Base-by-base conservation (phyloP, 2,113 vertebrate genomes). In the Cyprinus carpio region DNA sequence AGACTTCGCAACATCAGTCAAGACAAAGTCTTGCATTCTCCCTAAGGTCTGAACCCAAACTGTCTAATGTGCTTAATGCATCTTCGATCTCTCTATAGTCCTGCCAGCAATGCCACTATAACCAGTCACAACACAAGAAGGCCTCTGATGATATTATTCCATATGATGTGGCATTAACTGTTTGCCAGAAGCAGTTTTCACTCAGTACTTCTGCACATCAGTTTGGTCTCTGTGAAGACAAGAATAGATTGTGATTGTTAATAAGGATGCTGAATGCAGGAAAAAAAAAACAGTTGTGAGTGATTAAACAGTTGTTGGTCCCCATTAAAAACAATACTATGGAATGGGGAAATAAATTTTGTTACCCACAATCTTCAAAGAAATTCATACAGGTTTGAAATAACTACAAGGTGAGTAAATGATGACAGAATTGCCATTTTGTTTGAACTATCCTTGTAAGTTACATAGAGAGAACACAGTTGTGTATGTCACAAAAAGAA, bases 221-320 rank as follows among this genome's bases (percentile, higher is more conserved):
- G 65, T 84, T 84, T 49, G 85, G 84, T 81, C 72, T 89, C 90
- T 91, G 89, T 83, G 51, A 83, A 83, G 7, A 87, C 65, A 37
- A 69, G 27, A 84, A 43, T 23, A 34, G 1, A 31, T 29, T 46
- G 15, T 51, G 12, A 18, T 76, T 54, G 16, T 29, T 16, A 72
- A 69, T 51, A 67, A 60, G 20, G 34, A 40, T 6, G 37, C 40
- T 75, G 10, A n/a, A 72, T 40, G 9, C 4, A 72, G 3, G 2
- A 23, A 56, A 23, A 37, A 37, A 34, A 18, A 56, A 20, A 56
- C 18, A 23, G 6, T 23, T 56, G 20, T 23, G 18, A 2, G 18
- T 58, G 2, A 58, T 8, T 56, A 20, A 56, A 56, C 6, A 20
- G 54, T 12, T 23, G 4, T 0, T 23, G 54, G 54, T 58, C 20